Base-by-base conservation (phyloP, 2,797 vertebrate species). In the Manis crassicaudata region DNA sequence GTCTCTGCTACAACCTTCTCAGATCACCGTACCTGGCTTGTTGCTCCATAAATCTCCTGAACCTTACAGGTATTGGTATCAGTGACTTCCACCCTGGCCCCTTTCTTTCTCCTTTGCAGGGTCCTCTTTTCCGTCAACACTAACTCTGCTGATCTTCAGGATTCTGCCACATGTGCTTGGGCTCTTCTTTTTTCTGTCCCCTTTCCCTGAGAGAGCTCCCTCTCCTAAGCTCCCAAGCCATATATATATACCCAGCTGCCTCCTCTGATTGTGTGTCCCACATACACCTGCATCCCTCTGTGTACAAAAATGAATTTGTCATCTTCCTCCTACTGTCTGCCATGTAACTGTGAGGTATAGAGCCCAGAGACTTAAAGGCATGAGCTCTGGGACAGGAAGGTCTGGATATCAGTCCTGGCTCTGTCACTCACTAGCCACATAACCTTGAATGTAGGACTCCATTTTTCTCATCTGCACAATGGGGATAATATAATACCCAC, bases 401-500 rank as follows among this genome's bases (percentile, higher is more conserved):
- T 5, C 20, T 32, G 5, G 13, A 6, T 32, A n/a, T 40, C 12
- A 46, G 2, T 62, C 65, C 2, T 0, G 32, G 27, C 40, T 56
- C 54, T 27, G 3, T 35, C 14, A 6, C 29, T 85, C 10, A 32
- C 21, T 50, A 25, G n/a, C 13, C 12, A 12, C 3, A 3, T 50
- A 16, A 77, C 37, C 20, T 1, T 73, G n/a, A 17, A 13, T 62
- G 52, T 46, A 70, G 70, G 84, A 60, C 88, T 80, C 67, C 82
- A 52, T 79, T 80, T 54, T 90, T 68, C 89, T 94, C 46, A 60
- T 76, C 81, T 65, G 21, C 9, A 90, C 73, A 82, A 79, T 56
- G 60, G 63, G 23, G 40, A 75, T 14, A 56, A 67, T n/a, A 11
- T 16, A 56, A 77, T 29, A 4, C 21, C 62, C 58, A 77, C 29